Percentiles rank a stretch among this genome's conserved stretches.
Conservation (phyloP, 2,113 vertebrate genomes). For the Polypterus bichir region DNA sequence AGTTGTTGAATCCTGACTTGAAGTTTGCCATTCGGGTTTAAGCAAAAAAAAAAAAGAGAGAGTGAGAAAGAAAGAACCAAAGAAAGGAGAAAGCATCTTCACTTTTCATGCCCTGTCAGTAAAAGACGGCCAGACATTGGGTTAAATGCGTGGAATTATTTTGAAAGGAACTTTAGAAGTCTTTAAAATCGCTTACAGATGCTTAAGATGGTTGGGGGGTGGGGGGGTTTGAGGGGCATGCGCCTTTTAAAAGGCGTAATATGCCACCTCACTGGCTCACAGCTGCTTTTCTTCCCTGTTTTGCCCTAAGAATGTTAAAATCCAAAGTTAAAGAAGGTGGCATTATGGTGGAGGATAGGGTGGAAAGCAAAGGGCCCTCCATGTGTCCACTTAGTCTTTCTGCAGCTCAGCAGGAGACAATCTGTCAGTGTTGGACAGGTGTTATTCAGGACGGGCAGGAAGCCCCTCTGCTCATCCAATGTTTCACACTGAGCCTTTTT, state of each 20-base stretch:
- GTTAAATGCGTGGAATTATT: slow-evolving; percentile 14
- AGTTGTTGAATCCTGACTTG: no score
- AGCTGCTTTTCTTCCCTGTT: slow-evolving; percentile 43
- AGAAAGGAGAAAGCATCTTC: no score
- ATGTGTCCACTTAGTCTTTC: slow-evolving; percentile 26
- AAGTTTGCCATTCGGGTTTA: no score
- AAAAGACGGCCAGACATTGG: no score
- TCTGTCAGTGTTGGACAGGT: slow-evolving; percentile 48
- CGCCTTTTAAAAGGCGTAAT: slow-evolving; percentile 36
- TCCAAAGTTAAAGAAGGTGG: slow-evolving; percentile 42
- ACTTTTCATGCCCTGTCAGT: no score
- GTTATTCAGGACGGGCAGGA: slow-evolving; percentile 34
- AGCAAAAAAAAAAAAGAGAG: no score
- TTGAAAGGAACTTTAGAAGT: slow-evolving; percentile 9
- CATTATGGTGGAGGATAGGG: slow-evolving; percentile 23
- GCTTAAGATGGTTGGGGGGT: slow-evolving; percentile 6
- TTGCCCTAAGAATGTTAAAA: slow-evolving; percentile 43
- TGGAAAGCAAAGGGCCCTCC: slow-evolving; percentile 33
- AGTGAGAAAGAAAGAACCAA: no score
- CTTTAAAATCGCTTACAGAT: slow-evolving; percentile 30
- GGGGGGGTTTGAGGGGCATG: slow-evolving; percentile 42
- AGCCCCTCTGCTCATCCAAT: slow-evolving; percentile 30
- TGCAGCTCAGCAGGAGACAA: slow-evolving; percentile 31
- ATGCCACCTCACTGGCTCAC: slow-evolving; percentile 39
- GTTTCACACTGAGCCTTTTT: slow-evolving; percentile 18